These are phyloP conservation scores for Plodia interpunctella DNA, from an alignment of 1,140 invertebrate species.

Conservation along the genomic window DNA sequence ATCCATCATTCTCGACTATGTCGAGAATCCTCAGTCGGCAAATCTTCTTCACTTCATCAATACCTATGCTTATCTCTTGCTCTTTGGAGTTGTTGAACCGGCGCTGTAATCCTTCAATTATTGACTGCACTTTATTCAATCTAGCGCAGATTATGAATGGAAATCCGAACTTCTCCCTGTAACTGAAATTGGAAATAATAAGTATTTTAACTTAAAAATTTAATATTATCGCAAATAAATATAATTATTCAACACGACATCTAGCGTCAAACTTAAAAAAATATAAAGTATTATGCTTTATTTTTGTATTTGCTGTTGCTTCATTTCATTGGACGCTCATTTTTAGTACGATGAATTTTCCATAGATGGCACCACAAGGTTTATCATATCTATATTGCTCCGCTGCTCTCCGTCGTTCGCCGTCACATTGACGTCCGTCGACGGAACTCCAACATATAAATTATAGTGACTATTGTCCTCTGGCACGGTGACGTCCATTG, in stretches of 20 bases:
- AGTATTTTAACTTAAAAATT: no score
- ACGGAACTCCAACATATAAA: no score
- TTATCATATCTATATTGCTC: not conserved
- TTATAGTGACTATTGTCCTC: no score
- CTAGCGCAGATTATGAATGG: constrained; percentile 85
- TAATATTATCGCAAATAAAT: no score
- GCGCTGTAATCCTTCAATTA: constrained; percentile 77
- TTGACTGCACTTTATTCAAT: constrained; percentile 80
- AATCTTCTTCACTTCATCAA: constrained; percentile 85
- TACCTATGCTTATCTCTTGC: constrained; percentile 78
- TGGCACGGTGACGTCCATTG: no score
- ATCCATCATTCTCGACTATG: constrained; percentile 55
- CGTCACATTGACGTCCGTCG: no score
- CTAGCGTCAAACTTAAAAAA: constrained; percentile 10
- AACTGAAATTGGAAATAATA: constrained; percentile 64
- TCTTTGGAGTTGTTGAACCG: constrained; percentile 77
- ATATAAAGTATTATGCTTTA: no score
- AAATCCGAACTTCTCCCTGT: constrained; percentile 82
- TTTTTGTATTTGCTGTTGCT: no score
- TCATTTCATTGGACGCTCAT: no score
- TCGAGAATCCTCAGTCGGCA: constrained; percentile 78
- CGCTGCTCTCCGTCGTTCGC: no score
- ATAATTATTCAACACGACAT: constrained; percentile 19
- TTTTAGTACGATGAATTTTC: not conserved
- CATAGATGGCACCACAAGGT: constrained; percentile 6